phyloP scores from a whole-genome alignment of 2,888 invertebrate genomes.

The Poecilus cupreus region DNA sequence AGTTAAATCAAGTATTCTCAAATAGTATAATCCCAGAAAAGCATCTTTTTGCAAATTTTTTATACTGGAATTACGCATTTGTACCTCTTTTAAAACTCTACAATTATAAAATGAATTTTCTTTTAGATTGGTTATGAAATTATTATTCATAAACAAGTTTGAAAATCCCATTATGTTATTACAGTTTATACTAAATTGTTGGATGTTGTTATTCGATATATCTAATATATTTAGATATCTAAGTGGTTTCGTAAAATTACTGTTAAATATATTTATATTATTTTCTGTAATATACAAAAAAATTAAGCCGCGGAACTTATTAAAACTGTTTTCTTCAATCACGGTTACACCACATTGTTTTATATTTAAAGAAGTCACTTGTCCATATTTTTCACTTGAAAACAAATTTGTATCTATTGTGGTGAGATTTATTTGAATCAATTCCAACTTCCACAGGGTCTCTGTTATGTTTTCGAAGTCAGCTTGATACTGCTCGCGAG shows the following conservation, averaged over 20 bases:
- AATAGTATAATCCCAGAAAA: not conserved
- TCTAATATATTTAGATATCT: not conserved
- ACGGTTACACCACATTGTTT: not conserved
- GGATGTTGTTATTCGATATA: conserved; percentile 12
- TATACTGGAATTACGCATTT: not conserved
- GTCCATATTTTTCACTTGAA: not conserved
- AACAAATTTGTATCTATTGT: conserved; percentile 2
- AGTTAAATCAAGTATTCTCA: not conserved
- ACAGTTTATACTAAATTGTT: not conserved
- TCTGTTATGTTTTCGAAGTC: not conserved
- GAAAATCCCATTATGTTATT: not conserved
- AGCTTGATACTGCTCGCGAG: not conserved
- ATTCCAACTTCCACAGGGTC: not conserved
- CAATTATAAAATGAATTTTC: not conserved
- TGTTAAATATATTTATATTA: conserved; percentile 20
- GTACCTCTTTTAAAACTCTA: not conserved
- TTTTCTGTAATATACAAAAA: not conserved
- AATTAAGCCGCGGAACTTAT: not conserved
- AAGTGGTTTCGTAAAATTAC: not conserved
- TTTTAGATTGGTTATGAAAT: not conserved
- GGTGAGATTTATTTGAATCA: not conserved
- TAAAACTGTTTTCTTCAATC: conserved; percentile 27
- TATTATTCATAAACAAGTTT: conserved; percentile 1
- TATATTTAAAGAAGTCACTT: not conserved
- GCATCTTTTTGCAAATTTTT: not conserved